Percentiles rank a stretch among this genome's conserved stretches.
Conservation (phyloP, 2,113 vertebrate genomes). For the Ranitomeya variabilis region DNA sequence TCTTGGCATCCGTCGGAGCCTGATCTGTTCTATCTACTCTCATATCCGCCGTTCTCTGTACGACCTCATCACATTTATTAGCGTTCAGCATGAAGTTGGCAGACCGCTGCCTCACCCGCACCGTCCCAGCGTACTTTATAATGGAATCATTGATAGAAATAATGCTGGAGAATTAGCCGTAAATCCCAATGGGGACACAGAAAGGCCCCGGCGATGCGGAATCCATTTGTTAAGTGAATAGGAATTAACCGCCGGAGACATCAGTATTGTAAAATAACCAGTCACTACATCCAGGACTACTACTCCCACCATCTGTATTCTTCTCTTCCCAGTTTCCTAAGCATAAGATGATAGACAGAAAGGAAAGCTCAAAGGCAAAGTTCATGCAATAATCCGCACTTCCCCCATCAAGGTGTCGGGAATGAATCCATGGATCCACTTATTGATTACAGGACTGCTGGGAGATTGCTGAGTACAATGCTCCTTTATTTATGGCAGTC, state of each 20-base stretch:
- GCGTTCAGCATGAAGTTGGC: conserved; percentile 18
- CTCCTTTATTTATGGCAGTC: no score
- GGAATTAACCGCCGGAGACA: neutral
- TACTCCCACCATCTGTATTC: neutral
- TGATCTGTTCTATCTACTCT: conserved; percentile 23
- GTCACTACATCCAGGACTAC: neutral
- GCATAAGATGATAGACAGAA: neutral
- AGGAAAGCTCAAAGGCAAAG: neutral
- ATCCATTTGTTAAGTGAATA: neutral
- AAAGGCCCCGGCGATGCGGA: neutral
- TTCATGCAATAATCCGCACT: no score
- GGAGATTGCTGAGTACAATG: no score
- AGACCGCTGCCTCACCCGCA: conserved; percentile 27
- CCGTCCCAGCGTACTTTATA: conserved; percentile 24
- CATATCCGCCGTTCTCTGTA: conserved; percentile 16
- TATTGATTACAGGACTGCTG: no score
- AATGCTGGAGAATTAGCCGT: neutral
- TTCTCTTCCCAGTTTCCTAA: neutral
- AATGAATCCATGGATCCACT: no score
- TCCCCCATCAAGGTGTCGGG: no score
- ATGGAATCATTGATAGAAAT: conserved; percentile 31
- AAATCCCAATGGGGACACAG: neutral
- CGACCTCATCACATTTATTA: conserved; percentile 52
- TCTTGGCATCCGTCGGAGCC: conserved; percentile 24
- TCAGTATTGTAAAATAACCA: conserved; percentile 1